A percentile compares a stretch with the other conserved stretches of the same genome.
phyloP scores from a whole-genome alignment of 2,113 vertebrate genomes.

The Silurus glanis region DNA sequence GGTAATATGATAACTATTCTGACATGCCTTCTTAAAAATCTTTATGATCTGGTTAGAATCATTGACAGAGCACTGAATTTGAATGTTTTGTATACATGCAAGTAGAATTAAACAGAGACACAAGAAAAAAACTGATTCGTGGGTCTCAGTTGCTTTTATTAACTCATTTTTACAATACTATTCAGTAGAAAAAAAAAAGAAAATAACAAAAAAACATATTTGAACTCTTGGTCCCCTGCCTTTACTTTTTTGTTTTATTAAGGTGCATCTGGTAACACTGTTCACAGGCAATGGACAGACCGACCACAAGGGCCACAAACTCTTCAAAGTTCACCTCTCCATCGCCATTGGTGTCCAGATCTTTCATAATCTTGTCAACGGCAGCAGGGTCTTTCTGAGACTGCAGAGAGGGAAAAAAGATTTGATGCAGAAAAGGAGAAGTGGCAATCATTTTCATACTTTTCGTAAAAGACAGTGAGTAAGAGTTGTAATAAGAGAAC shows the following conservation, averaged over 20 bases:
- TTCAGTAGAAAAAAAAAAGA: neutral
- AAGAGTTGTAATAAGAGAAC: neutral
- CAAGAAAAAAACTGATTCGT: neutral
- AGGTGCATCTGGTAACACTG: slow-evolving; percentile 65
- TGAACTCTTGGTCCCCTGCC: neutral
- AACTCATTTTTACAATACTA: slow-evolving; percentile 13
- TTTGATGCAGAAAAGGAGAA: neutral
- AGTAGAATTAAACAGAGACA: neutral
- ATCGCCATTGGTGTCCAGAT: slow-evolving; percentile 84
- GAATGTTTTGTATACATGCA: neutral
- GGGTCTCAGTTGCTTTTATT: slow-evolving; percentile 31
- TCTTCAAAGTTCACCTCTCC: slow-evolving; percentile 88
- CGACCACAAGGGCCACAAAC: slow-evolving; percentile 82
- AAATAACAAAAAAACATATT: neutral
- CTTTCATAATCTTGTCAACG: slow-evolving; percentile 83
- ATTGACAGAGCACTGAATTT: neutral
- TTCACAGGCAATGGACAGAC: slow-evolving; percentile 87
- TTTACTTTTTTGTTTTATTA: slow-evolving; percentile 42
- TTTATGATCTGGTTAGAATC: neutral
- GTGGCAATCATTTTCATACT: neutral
- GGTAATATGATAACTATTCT: too few species aligned
- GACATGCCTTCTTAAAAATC: neutral
- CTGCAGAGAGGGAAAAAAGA: slow-evolving; percentile 59
- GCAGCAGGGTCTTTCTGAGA: slow-evolving; percentile 76
- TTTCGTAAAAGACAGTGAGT: neutral